Evolutionary conservation across 2,797 vertebrate genomes (phyloP).

Genomic region (Gymnothorax javanicus): DNA sequence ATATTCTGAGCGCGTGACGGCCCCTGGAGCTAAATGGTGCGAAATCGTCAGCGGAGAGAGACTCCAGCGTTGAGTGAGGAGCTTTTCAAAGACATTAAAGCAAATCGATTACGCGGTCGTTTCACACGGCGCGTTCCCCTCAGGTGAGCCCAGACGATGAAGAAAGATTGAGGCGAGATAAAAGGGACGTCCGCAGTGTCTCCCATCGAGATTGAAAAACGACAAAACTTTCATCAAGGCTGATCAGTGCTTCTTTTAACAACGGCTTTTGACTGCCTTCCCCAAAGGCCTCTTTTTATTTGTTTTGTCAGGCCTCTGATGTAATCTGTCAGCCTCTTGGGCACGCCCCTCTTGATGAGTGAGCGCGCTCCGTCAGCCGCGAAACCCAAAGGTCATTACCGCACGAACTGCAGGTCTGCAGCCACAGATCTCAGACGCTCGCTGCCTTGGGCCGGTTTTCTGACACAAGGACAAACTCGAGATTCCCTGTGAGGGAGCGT

Average conservation of each 20-base stretch:
- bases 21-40: background rate
- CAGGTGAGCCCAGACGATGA: background rate
- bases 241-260: background rate
- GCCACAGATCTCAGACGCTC: background rate
- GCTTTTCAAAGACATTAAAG: background rate
- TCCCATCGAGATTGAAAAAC: background rate
- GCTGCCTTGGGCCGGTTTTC: too few species aligned
- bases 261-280: background rate
- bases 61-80: background rate
- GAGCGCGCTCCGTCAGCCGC: background rate
- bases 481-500: too few species aligned
- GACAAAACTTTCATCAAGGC: background rate
- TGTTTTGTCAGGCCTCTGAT: background rate
- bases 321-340: background rate
- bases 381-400: background rate
- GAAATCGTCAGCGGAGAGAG: background rate
- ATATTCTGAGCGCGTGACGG: background rate
- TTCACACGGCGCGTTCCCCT: background rate
- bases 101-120: background rate
- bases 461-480: background rate
- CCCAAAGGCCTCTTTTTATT: background rate
- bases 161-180: background rate
- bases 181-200: background rate
- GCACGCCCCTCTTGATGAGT: background rate
- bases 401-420: too few species aligned